Evolutionary conservation across 2,113 vertebrate genomes (phyloP), one percentile per base, ranked within the genome.

Genomic region (Engystomops pustulosus): DNA sequence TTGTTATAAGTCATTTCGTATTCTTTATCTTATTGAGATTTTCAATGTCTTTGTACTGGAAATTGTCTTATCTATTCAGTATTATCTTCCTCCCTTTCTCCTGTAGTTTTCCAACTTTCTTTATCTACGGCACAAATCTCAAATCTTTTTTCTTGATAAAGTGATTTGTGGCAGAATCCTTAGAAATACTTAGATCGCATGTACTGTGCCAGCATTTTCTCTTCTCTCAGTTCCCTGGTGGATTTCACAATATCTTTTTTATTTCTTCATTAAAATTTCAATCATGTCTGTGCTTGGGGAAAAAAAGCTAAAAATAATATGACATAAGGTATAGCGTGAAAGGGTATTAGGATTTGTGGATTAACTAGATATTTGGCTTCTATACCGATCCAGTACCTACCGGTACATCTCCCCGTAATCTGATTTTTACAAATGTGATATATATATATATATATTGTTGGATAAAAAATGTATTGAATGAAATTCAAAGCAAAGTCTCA

Each of bases 251-350:
- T 83, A 75, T 83, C 70, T 65, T 75, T 76, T 83, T 83, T 75
- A 83, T 83, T 83, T 83, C 70, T 75, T 69, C 38, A 75, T 76
- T 75, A 44, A 83, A 83, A 75, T 60, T 74, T 65, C 70, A 82
- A 82, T 82, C 80, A 74, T 82, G 80, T 62, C 69, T 44, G 47
- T 62, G 44, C 68, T 82, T 9, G 69, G 80, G 69, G 80, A 62
- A 30, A 80, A 23, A 71, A 45, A 62, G 53, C 58, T 82, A 82
- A 82, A 82, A 82, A 82, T 82, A 82, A 83, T 60, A 62, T 75
- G 47, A 74, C 38, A 36, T 58, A n/a, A 74, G 69, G 45, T 65
- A 76, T 27, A 65, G 55, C 49, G 30, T 74, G 71, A 65, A 76
- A 41, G 55, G 41, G 44, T 41, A 75, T 76, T 83, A 65, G 32